Conservation (phyloP, 2,888 invertebrate species). For the Thymelicus lineola region DNA sequence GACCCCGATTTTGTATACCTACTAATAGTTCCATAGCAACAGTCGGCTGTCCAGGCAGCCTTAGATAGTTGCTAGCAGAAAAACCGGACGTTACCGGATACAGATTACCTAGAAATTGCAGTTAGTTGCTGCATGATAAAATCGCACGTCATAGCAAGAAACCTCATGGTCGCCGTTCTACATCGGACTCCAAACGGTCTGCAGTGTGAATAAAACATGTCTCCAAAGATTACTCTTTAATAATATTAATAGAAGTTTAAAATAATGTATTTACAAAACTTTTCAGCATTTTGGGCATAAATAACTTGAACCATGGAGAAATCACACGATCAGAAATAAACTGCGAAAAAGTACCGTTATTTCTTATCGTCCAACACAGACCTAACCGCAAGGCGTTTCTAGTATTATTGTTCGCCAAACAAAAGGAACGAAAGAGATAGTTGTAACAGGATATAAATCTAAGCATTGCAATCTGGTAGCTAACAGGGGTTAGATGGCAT, state of each 20-base stretch:
- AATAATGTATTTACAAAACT: too few relatives aligned
- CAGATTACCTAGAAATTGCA: constrained; percentile 39
- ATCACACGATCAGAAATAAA: too few relatives aligned
- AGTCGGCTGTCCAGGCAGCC: not conserved
- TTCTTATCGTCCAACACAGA: too few relatives aligned
- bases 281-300: too few relatives aligned
- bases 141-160: constrained; percentile 56
- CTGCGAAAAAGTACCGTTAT: too few relatives aligned
- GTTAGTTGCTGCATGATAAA: constrained; percentile 54
- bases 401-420: not conserved
- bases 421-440: not conserved
- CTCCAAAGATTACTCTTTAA: not conserved
- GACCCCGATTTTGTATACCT: too few relatives aligned
- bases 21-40: not conserved
- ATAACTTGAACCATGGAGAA: too few relatives aligned
- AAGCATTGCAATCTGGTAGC: constrained; percentile 22
- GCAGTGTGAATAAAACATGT: not conserved
- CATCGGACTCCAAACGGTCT: constrained; percentile 34
- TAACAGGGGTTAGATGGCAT: constrained; percentile 29
- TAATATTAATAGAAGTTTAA: too few relatives aligned
- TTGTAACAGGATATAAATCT: constrained; percentile 25
- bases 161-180: constrained; percentile 51
- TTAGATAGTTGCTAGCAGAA: not conserved
- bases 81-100: constrained; percentile 1
- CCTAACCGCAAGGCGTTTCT: too few relatives aligned